Evolutionary conservation across 2,113 vertebrate species (phyloP).

Genomic region (Vidua chalybeata): DNA sequence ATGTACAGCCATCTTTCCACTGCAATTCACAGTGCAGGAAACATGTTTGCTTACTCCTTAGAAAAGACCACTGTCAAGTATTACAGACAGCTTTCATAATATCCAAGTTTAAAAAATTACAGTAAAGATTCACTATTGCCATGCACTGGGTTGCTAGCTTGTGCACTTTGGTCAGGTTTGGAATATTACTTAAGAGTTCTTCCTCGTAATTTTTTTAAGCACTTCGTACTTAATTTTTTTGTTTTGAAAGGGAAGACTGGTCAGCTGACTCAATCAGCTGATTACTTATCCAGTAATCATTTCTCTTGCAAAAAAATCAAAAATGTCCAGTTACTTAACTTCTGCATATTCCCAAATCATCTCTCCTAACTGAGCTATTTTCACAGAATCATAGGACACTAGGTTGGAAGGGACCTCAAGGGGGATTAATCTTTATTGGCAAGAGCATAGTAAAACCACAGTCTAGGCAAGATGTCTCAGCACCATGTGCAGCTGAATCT

Average conservation of each 20-base stretch:
- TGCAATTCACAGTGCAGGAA: not conserved
- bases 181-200: not conserved
- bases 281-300: not conserved
- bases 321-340: not conserved
- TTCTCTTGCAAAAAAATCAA: not conserved
- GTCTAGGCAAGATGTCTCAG: not conserved
- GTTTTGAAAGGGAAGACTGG: not conserved
- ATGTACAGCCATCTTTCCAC: not conserved
- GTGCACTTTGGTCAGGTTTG: not conserved
- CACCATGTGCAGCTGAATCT: not conserved
- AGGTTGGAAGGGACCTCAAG: not conserved
- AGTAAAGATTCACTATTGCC: not conserved
- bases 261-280: not conserved
- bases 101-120: not conserved
- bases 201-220: not conserved
- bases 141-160: not conserved
- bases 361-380: not conserved
- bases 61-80: not conserved
- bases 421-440: not conserved
- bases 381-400: not conserved
- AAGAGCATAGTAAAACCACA: not conserved
- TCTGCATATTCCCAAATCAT: not conserved
- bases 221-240: not conserved
- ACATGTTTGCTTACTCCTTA: not conserved
- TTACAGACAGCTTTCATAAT: not conserved